Base-by-base conservation (phyloP, 92 coral and sea anemone species). In the Umimayanthus chanpuru region DNA sequence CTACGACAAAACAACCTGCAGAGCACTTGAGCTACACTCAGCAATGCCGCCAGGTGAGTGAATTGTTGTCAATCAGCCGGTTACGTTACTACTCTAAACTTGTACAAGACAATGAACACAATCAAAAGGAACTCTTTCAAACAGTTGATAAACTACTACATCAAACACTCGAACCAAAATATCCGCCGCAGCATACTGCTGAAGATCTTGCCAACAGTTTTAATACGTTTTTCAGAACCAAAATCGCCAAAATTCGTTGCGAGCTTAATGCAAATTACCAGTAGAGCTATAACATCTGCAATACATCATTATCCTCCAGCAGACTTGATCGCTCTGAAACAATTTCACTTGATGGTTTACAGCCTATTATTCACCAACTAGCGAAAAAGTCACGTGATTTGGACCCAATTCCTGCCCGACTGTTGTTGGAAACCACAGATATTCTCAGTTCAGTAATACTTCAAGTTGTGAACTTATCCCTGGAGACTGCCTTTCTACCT, bases 391-490 rank as follows among this genome's bases (percentile, higher is more conserved):
- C 86, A 29, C 66, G 86, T 41, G 26, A 66, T 23, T 74, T 82
- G 71, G 86, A 82, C 55, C 56, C 86, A 64, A 8, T 82, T 20
- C 86, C 77, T 20, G 50, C 76, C 26, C 76, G 50, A 53, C 77
- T 82, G 77, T 53, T 82, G 58, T 32, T 70, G 75, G 75, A 70
- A 70, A 1, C 75, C 8, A 4, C 36, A 70, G 75, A 70, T 10
- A 70, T 39, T 70, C 75, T 70, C 39, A 28, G 75, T 70, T 20
- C 75, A 32, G 75, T 53, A 53, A 26, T 67, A 61, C 50, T 83
- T 83, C 58, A 83, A 44, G 25, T 44, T 72, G 88, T 85, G 28
- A 85, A 85, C 64, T 39, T 66, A 66, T 85, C 88, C 16, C 50
- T 85, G 40, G 77, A 65, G 40, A 66, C 88, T 85, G 77, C 58